Base-by-base conservation (phyloP, 2,888 invertebrate genomes). In the Tachina fera region DNA sequence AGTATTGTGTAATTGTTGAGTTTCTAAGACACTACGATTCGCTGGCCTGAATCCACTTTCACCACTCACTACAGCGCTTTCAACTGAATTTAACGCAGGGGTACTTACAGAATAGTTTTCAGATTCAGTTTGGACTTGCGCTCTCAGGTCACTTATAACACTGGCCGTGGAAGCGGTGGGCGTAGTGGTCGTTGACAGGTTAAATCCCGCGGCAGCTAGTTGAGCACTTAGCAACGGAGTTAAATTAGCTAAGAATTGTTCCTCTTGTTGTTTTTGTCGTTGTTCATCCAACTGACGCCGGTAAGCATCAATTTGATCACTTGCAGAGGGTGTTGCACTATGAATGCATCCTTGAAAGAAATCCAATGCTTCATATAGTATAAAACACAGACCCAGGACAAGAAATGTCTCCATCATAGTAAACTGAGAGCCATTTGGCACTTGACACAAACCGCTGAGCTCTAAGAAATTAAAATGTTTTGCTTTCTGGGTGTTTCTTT, bases 311-410 rank as follows among this genome's bases (percentile, higher is more conserved):
- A 92, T 92, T 87, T 92, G 92, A 83, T 92, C 91, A 88, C 90
- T 92, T 80, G 92, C 89, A 81, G 90, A 89, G 74, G 92, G 91
- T 82, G 90, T 91, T 88, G 90, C 90, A 89, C 91, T 93, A 90
- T 91, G 92, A 82, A 92, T 90, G 92, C 93, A 92, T 91, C 94
- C 94, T 92, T 94, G 94, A 91, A 95, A 93, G 91, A 95, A 93
- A 91, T 95, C 95, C 92, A 95, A 94, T 91, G 95, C 93, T 93
- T 95, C 95, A 92, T 95, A 95, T 90, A 95, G 95, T 91, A 95
- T 93, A 92, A 95, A 94, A 93, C 95, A 95, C 91, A 95, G 94
- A 89, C 95, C 95, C 89, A 95, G 93, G 90, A 95, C 94, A 91
- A 95, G 93, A 91, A 95, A 95, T 91, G 95, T 95, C 94, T 95